These are phyloP conservation scores for Neotragus pygmaeus DNA, from an alignment of 2,113 vertebrate genomes.

Conservation along the genomic window DNA sequence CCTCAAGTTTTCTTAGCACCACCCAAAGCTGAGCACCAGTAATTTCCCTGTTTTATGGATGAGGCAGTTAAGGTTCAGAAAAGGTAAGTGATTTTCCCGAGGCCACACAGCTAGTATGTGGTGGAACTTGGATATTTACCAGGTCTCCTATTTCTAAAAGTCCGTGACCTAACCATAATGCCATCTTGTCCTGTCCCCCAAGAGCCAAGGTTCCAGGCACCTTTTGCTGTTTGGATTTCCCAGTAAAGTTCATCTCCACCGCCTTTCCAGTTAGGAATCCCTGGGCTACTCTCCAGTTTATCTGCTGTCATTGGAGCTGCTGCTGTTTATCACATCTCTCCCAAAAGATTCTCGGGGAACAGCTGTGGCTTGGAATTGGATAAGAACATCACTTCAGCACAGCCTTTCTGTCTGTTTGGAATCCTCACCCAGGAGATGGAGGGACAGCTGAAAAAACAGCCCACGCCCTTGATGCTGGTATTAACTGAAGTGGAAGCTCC, in stretches of 20 bases:
- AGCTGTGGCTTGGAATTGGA: slow-evolving; percentile 51
- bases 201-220: background rate
- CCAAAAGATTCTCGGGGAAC: background rate
- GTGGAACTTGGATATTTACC: background rate
- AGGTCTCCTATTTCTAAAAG: background rate
- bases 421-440: background rate
- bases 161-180: background rate
- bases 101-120: background rate
- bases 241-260: background rate
- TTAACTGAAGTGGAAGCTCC: background rate
- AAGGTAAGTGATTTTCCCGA: background rate
- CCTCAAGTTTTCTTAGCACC: background rate
- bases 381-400: slow-evolving; percentile 44
- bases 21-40: background rate
- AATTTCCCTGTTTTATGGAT: background rate
- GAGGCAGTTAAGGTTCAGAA: background rate
- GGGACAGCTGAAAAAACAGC: slow-evolving; percentile 18
- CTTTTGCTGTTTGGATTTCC: background rate
- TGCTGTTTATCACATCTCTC: slow-evolving; percentile 2
- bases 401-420: slow-evolving; percentile 53
- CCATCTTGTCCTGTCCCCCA: rapidly evolving
- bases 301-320: background rate
- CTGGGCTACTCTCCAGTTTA: background rate
- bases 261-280: background rate
- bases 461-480: background rate